These are phyloP conservation scores for Eupithecia dodoneata DNA, from an alignment of 2,888 invertebrate species.

Conservation along the genomic window DNA sequence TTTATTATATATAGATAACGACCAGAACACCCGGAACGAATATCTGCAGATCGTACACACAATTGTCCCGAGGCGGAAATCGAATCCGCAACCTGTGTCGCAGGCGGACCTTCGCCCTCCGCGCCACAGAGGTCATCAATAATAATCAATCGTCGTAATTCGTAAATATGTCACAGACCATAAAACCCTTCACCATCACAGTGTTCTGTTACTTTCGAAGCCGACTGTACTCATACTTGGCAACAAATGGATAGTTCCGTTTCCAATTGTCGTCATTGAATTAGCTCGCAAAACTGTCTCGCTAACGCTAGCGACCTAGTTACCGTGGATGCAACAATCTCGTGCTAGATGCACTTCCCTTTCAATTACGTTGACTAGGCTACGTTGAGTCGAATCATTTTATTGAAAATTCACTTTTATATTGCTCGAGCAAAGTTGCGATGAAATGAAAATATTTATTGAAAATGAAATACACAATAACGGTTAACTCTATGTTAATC, in stretches of 20 bases:
- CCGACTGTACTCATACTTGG: conserved; percentile 15
- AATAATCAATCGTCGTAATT: not conserved
- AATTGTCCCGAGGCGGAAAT: no score
- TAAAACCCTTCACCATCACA: not conserved
- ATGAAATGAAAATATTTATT: no score
- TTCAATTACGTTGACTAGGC: not conserved
- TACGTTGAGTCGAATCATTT: not conserved
- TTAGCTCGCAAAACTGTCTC: conserved; percentile 24
- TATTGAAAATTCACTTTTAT: not conserved
- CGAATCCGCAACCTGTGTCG: no score
- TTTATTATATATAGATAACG: no score
- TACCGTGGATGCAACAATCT: conserved; percentile 20
- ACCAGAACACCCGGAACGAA: no score
- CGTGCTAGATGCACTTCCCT: not conserved
- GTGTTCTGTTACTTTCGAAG: not conserved
- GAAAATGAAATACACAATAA: no score
- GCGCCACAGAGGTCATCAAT: no score
- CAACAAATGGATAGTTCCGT: conserved; percentile 22
- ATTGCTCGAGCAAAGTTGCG: not conserved
- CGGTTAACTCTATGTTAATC: no score
- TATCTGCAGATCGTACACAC: no score
- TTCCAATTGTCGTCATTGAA: conserved; percentile 26
- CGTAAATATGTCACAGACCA: not conserved
- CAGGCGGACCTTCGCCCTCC: no score
- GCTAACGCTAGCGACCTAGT: conserved; percentile 18